These are phyloP conservation scores for Nysson spinosus DNA, from an alignment of 2,888 invertebrate species.

Conservation along the genomic window DNA sequence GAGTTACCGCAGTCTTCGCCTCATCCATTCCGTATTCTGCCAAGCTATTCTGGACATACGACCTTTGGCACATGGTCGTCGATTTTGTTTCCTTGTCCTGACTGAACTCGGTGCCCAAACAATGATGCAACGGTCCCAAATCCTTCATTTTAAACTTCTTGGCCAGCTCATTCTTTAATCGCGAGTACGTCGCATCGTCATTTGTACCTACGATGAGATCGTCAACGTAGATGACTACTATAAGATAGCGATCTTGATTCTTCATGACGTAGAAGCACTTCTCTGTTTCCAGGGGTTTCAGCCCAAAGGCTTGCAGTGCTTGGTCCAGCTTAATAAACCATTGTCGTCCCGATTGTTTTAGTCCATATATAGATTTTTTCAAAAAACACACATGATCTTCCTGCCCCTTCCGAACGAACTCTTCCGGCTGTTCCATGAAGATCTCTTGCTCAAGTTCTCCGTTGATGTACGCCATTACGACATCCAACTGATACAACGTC, in stretches of 20 bases:
- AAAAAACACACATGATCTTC: not conserved
- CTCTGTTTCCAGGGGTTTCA: not conserved
- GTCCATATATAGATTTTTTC: not conserved
- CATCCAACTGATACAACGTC: conserved; percentile 1
- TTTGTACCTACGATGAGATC: conserved; percentile 7
- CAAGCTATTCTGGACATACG: not conserved
- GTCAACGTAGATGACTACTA: conserved; percentile 4
- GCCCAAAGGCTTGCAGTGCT: not conserved
- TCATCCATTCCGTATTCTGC: conserved; percentile 1
- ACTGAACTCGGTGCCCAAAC: conserved; percentile 13
- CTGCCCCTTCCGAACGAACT: not conserved
- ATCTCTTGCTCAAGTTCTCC: not conserved
- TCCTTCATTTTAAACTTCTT: not conserved
- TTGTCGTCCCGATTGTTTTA: conserved; percentile 7
- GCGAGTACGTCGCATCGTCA: not conserved
- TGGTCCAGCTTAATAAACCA: not conserved
- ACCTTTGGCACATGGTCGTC: not conserved
- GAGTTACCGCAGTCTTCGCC: not conserved
- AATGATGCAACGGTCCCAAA: conserved; percentile 6
- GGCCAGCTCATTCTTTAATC: not conserved
- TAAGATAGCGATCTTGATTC: not conserved
- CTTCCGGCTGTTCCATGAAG: not conserved
- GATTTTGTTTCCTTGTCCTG: not conserved
- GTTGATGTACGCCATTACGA: not conserved
- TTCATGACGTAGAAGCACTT: not conserved